Evolutionary conservation across 2,113 vertebrate species (phyloP).

Genomic region (Barbus barbus): DNA sequence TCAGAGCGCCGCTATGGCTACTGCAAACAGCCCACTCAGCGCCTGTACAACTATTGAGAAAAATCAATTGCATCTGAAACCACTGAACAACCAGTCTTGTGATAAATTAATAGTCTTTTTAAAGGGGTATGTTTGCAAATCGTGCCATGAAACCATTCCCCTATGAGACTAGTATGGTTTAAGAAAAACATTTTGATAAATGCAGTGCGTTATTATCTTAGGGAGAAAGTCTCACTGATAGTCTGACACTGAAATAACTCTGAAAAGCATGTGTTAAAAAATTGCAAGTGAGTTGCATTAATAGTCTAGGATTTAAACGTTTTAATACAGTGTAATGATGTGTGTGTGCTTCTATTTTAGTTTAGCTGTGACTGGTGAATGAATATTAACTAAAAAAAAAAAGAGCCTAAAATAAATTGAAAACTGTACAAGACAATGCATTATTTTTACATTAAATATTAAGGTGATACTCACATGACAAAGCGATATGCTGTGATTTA

Average conservation of each 20-base stretch:
- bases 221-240: background rate
- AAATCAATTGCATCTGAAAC: background rate
- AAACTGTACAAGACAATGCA: background rate
- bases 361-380: no score
- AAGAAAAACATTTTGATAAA: background rate
- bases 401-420: background rate
- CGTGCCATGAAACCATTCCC: background rate
- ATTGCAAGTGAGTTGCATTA: background rate
- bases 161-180: background rate
- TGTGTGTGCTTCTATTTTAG: no score
- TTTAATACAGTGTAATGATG: no score
- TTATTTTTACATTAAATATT: background rate
- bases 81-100: background rate
- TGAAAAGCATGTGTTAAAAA: background rate
- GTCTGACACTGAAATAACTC: slow-evolving; percentile 17
- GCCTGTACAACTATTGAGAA: slow-evolving; percentile 72
- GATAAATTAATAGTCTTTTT: background rate
- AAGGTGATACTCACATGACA: background rate
- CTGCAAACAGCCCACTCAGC: slow-evolving; percentile 74
- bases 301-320: no score
- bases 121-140: slow-evolving; percentile 4
- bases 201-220: background rate
- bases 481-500: background rate
- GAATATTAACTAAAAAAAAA: background rate
- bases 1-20: slow-evolving; percentile 61